Conservation (phyloP, 2,797 vertebrate genomes). For the Mus spretus region DNA sequence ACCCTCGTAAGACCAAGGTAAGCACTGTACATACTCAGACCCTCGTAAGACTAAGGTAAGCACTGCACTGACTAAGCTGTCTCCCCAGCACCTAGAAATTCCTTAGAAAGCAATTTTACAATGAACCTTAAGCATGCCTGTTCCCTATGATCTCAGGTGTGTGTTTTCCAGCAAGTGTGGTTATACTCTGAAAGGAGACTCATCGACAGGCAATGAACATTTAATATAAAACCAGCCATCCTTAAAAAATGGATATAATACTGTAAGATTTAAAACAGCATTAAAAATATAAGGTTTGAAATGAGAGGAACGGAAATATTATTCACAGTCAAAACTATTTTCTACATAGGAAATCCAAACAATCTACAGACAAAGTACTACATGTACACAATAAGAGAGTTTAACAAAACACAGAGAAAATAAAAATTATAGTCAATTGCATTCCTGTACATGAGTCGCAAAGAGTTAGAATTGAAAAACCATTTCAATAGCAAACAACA, state of each 20-base stretch:
- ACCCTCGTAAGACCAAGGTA: no score
- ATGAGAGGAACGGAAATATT: constrained; percentile 6
- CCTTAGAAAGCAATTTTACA: background rate
- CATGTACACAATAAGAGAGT: background rate
- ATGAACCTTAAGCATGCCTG: background rate
- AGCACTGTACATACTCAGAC: background rate
- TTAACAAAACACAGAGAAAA: constrained; percentile 37
- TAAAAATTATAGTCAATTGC: background rate
- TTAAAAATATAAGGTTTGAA: constrained; percentile 8
- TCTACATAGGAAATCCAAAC: background rate
- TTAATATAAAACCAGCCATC: background rate
- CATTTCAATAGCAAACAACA: constrained; percentile 24
- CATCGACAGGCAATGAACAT: background rate
- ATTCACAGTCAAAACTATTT: constrained; percentile 48
- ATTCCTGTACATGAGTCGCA: constrained; percentile 22
- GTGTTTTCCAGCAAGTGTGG: background rate
- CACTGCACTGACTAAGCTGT: background rate
- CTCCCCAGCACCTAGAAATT: background rate
- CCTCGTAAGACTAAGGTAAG: background rate
- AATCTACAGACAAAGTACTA: constrained; percentile 2
- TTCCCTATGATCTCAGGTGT: background rate
- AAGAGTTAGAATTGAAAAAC: constrained; percentile 35
- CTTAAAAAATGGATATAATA: background rate
- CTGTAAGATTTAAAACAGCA: background rate
- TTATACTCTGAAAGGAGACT: background rate